A percentile compares a stretch with the other conserved stretches of the same genome.
phyloP scores from a whole-genome alignment of 2,797 vertebrate species.

The Sternotherus odoratus region DNA sequence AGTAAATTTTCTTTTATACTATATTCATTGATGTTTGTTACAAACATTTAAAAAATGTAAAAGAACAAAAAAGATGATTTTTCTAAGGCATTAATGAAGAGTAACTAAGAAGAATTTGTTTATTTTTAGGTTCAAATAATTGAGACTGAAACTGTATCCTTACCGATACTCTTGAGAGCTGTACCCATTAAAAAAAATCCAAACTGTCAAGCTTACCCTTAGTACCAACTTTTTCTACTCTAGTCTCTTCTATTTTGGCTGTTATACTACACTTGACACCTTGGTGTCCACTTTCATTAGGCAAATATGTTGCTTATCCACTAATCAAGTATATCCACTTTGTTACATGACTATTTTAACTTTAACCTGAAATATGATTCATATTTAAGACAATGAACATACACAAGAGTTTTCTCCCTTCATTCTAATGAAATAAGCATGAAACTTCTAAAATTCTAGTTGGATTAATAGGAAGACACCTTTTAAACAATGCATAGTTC shows the following conservation, averaged over 20 bases:
- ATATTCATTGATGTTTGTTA: not conserved
- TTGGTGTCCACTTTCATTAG: not conserved
- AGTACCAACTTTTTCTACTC: not conserved
- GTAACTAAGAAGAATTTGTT: not conserved
- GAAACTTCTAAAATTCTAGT: not conserved
- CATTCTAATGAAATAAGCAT: not conserved
- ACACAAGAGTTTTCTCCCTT: not conserved
- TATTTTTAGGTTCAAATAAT: not conserved
- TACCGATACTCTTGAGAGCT: not conserved
- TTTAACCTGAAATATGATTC: not conserved
- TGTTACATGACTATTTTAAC: not conserved
- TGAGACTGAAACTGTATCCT: not conserved
- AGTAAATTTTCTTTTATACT: not conserved
- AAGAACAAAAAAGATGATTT: not conserved
- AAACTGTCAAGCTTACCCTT: not conserved
- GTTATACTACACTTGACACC: not conserved
- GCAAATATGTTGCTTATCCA: not conserved
- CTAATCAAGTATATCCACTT: not conserved
- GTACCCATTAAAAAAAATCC: not conserved
- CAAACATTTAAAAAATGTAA: not conserved
- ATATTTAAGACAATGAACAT: not conserved
- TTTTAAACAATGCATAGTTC: not conserved
- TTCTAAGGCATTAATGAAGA: not conserved
- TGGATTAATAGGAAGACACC: not conserved
- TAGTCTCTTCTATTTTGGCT: not conserved